Evolutionary conservation across 2,113 vertebrate genomes (phyloP), one percentile per base, ranked within the genome.

Genomic region (Chloropsis cyanopogon): DNA sequence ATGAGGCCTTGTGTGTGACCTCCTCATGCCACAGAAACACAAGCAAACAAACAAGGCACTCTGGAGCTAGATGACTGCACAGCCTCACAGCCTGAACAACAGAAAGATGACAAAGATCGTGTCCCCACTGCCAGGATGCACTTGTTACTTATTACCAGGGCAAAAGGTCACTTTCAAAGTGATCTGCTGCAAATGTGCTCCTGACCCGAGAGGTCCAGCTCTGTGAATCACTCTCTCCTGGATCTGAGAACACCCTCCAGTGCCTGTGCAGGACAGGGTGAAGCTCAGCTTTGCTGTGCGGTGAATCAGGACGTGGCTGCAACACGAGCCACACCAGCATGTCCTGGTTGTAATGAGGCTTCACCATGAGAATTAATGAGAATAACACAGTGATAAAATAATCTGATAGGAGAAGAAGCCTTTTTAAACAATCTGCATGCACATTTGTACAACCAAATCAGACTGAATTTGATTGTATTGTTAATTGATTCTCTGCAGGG

Each of bases 81-180:
- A 52, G 68, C 21, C 47, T 42, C 83, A 78, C 57, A 86, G 90
- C 82, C 47, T 56, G 4, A 90, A 78, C 64, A 93, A 66, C 72
- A 88, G 72, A 86, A 56, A 49, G 65, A 93, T 49, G 69, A 86
- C 80, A 94, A 82, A 77, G 47, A 83, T 2, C 14, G 4, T 70
- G 68, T 86, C 91, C 82, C 75, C 60, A 53, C 56, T 60, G 90
- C 76, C 94, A 92, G 71, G 63, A 94, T 86, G 92, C 90, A 88
- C 85, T 91, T 93, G 73, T 64, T 91, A 53, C 89, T 92, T 85
- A 80, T 77, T 91, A 86, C 26, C 1, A 7, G 84, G 82, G 42
- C 78, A 91, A 89, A 92, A 89, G 90, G 91, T 91, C 85, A 79
- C n/a, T 95, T 78, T 33, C 57, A 87, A 60, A 95, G 57, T 39